These are phyloP conservation scores for Ovibos moschatus DNA, from an alignment of 2,113 vertebrate species.

Conservation along the genomic window DNA sequence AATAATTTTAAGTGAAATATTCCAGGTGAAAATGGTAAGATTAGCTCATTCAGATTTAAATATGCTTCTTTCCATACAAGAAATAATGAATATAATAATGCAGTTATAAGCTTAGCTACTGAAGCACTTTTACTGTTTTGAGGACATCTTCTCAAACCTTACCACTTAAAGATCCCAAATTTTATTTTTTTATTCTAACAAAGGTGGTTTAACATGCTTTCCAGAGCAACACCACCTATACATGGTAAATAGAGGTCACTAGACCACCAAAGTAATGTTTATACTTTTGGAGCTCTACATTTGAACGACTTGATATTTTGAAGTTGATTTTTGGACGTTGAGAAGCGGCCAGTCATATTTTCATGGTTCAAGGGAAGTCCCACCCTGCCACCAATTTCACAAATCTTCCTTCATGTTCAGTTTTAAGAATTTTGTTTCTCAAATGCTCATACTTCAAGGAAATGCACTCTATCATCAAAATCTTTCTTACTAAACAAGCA, in stretches of 20 bases:
- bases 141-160: neutral
- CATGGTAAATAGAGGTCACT: neutral
- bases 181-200: neutral
- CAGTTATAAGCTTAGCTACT: neutral
- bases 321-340: neutral
- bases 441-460: slow-evolving; percentile 65
- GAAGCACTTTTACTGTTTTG: neutral
- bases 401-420: neutral
- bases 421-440: slow-evolving; percentile 57
- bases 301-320: neutral
- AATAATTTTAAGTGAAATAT: slow-evolving; percentile 3
- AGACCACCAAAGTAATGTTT: neutral
- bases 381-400: slow-evolving; percentile 2
- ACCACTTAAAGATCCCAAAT: neutral
- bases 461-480: slow-evolving; percentile 72
- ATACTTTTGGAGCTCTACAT: neutral
- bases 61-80: neutral
- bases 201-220: neutral
- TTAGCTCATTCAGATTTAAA: slow-evolving; percentile 12
- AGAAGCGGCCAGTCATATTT: neutral
- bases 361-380: neutral
- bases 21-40: neutral
- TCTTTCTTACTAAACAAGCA: slow-evolving; percentile 78
- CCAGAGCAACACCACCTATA: neutral
- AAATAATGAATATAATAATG: neutral